Evolutionary conservation across 2,113 vertebrate species (phyloP).

Genomic region (Clarias gariepinus): DNA sequence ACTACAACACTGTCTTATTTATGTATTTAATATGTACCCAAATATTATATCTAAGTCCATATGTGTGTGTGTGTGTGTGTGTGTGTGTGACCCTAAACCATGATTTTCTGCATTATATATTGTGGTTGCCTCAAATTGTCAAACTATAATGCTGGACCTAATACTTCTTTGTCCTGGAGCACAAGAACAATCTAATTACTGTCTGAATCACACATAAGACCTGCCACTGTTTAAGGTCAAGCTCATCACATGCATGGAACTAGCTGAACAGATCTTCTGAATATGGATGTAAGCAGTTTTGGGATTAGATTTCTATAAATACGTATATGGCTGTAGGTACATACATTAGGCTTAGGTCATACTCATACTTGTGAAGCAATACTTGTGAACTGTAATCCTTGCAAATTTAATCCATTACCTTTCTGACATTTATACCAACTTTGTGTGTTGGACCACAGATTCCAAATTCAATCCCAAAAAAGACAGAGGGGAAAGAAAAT

Average conservation of each 20-base stretch:
- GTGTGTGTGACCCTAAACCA: background rate
- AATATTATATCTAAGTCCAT: background rate
- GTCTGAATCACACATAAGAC: background rate
- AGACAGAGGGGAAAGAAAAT: background rate
- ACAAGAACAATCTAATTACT: background rate
- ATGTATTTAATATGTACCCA: background rate
- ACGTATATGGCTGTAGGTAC: background rate
- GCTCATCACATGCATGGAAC: background rate
- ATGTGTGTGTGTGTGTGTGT: background rate
- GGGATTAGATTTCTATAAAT: background rate
- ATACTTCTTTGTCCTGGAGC: background rate
- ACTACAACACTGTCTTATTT: background rate
- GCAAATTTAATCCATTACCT: background rate
- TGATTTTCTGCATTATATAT: too few species aligned
- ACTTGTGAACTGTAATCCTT: background rate
- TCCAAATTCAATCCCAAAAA: background rate
- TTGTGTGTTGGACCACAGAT: background rate
- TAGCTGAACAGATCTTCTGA: background rate
- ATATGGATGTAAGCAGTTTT: background rate
- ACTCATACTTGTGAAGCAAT: background rate
- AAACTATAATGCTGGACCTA: background rate
- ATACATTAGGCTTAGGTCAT: too few species aligned
- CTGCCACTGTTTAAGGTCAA: background rate
- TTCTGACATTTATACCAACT: background rate
- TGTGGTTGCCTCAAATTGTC: background rate